Evolutionary conservation across 2,113 vertebrate species (phyloP).

Genomic region (Eulacestoma nigropectus): DNA sequence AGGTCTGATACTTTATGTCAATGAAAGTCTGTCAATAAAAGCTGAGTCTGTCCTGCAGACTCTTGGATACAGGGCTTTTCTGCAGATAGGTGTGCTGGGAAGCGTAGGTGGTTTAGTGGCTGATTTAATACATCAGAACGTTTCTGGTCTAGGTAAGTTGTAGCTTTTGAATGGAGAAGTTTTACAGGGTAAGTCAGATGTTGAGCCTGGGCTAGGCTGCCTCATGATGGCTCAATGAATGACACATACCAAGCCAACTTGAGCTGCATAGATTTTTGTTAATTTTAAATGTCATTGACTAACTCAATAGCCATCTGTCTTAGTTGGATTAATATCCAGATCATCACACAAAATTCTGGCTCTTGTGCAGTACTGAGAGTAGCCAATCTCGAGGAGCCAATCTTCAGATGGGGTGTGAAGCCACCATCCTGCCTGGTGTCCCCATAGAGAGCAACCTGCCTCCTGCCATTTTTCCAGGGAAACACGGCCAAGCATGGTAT

Average conservation of each 20-base stretch:
- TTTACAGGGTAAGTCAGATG: background rate
- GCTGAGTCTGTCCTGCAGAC: background rate
- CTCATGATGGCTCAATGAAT: background rate
- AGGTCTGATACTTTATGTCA: background rate
- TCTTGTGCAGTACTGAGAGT: background rate
- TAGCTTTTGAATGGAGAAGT: background rate
- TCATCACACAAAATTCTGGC: background rate
- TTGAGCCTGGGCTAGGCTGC: background rate
- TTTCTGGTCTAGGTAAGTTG: background rate
- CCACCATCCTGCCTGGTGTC: background rate
- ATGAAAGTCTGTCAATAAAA: background rate
- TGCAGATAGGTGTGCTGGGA: background rate
- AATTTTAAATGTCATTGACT: background rate
- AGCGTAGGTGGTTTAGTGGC: background rate
- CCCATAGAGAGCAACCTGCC: background rate
- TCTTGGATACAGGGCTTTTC: background rate
- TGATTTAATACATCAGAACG: background rate
- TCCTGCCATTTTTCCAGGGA: background rate
- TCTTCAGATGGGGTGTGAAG: background rate
- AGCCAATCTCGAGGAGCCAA: background rate
- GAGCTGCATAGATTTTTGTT: background rate
- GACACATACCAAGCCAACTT: background rate
- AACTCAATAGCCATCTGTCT: background rate
- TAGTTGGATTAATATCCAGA: background rate
- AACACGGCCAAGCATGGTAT: background rate